These are phyloP conservation scores for Lordiphosa mommai DNA, from an alignment of 1,140 invertebrate species.

Conservation along the genomic window DNA sequence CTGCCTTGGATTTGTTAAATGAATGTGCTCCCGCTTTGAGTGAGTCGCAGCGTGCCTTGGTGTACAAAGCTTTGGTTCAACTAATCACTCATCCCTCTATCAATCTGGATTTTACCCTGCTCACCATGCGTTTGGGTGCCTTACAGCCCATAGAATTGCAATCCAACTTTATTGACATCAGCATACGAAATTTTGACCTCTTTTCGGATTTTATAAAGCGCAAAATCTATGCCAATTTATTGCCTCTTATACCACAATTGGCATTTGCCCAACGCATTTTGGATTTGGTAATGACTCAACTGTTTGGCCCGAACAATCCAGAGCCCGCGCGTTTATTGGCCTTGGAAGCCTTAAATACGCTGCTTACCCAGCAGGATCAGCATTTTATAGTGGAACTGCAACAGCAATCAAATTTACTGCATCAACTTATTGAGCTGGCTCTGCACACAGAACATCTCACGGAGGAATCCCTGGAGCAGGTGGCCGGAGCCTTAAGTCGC, in stretches of 20 bases:
- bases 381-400: slow-evolving; percentile 62
- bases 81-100: slow-evolving; percentile 56
- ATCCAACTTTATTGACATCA: slow-evolving; percentile 57
- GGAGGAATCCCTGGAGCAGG: slow-evolving; percentile 38
- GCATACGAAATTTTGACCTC: slow-evolving; percentile 58
- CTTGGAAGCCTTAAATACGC: slow-evolving; percentile 50
- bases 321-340: slow-evolving; percentile 47
- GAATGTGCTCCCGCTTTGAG: slow-evolving; percentile 52
- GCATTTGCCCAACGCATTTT: slow-evolving; percentile 67
- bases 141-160: slow-evolving; percentile 69
- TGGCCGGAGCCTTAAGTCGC: slow-evolving; percentile 50
- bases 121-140: slow-evolving; percentile 51
- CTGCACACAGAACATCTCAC: slow-evolving; percentile 23
- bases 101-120: slow-evolving; percentile 53
- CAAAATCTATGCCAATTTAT: slow-evolving; percentile 60
- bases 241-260: slow-evolving; percentile 57
- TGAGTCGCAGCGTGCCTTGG: slow-evolving; percentile 58
- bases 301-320: slow-evolving; percentile 23
- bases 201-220: slow-evolving; percentile 63
- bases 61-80: slow-evolving; percentile 64
- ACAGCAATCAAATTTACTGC: slow-evolving; percentile 55
- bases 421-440: slow-evolving; percentile 57
- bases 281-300: slow-evolving; percentile 53
- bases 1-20: slow-evolving; percentile 45
- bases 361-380: slow-evolving; percentile 50